These are phyloP conservation scores for Nowickia ferox DNA, from an alignment of 2,888 invertebrate species.

Conservation along the genomic window DNA sequence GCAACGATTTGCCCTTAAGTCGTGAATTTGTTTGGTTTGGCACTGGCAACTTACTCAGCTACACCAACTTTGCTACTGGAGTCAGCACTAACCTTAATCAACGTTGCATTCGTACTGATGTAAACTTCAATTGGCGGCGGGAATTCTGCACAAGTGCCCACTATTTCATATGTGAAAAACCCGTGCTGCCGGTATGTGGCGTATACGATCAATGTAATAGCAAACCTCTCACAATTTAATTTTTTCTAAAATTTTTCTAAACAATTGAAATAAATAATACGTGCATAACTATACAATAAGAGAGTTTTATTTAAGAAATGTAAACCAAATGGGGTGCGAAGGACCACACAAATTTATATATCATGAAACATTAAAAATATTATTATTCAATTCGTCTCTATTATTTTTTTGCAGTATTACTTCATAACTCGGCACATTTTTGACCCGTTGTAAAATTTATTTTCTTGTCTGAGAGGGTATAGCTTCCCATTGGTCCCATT, in stretches of 20 bases:
- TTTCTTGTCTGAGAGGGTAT: too few relatives aligned
- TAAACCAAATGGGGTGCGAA: not conserved
- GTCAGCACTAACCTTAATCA: not conserved
- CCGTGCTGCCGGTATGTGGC: conserved; percentile 15
- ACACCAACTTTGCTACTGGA: conserved; percentile 30
- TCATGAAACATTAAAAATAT: too few relatives aligned
- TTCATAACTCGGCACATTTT: too few relatives aligned
- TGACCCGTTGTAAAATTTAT: too few relatives aligned
- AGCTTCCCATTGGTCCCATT: too few relatives aligned
- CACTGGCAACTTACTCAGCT: conserved; percentile 24
- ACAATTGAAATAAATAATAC: not conserved
- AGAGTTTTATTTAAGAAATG: not conserved
- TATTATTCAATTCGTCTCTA: too few relatives aligned
- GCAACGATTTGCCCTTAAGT: conserved; percentile 37
- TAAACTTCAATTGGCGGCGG: conserved; percentile 34
- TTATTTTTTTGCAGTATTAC: too few relatives aligned
- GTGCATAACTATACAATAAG: not conserved
- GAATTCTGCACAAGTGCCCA: not conserved
- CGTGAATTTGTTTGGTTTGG: conserved; percentile 45
- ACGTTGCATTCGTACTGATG: conserved; percentile 46
- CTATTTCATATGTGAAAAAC: conserved; percentile 54
- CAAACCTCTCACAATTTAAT: not conserved
- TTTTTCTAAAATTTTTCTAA: not conserved
- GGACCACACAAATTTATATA: too few relatives aligned
- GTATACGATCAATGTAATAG: not conserved